Evolutionary conservation across 2,113 vertebrate genomes (phyloP), one percentile per base, ranked within the genome.

Genomic region (Hydropotes inermis): DNA sequence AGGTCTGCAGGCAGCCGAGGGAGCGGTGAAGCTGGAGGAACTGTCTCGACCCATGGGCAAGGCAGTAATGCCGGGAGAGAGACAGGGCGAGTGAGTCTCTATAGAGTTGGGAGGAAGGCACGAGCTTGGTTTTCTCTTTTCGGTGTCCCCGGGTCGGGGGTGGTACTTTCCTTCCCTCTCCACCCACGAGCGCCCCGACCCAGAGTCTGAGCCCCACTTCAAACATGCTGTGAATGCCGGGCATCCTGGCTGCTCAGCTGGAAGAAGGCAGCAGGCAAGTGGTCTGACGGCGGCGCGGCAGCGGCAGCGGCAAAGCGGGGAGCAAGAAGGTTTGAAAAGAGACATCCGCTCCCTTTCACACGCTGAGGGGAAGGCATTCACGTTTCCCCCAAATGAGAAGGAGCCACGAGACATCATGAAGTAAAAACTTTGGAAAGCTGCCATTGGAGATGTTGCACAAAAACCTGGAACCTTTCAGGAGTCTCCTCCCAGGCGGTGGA

Each of bases 371-470:
- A 60, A 91, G 92, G 67, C 94, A 50, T 83, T 97, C 92, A n/a
- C 60, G 28, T 89, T 90, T 74, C 74, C 92, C 95, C 96, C 88
- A 91, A 36, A 96, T 17, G 95, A 96, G 95, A 87, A 93, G 74
- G 60, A 96, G 84, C 91, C 97, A 82, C 95, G 17, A 95, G 94
- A 92, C 87, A 97, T 58, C 93, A 98, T 98, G 97, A 97, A 98
- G 97, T 98, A 92, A 95, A 97, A 98, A 98, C 97, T 98, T 98
- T 98, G 98, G 97, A 97, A 88, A 95, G 92, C 96, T 94, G 98
- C 98, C 97, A 84, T 92, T 50, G 83, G 94, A 97, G 90, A 98
- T 98, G 98, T 67, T 93, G 97, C 85, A 89, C 94, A 52, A 27
- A 96, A 93, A 52, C 76, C 95, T 58, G 96, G 97, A 45, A 95